Base-by-base conservation (phyloP, 2,113 vertebrate species). In the Microtus pennsylvanicus region DNA sequence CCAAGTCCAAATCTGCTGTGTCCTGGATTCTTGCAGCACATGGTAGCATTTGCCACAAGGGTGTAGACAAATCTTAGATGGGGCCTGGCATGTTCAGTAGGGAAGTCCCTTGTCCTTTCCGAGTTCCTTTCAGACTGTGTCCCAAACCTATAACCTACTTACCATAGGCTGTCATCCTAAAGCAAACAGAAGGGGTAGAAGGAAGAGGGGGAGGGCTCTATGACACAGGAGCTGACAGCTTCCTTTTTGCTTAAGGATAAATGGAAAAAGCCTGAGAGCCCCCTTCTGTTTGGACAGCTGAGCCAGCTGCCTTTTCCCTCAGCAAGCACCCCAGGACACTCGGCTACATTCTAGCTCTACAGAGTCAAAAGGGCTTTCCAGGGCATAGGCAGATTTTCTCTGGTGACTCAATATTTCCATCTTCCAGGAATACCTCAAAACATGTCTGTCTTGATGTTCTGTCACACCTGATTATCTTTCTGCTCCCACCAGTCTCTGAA, bases 241-340 rank as follows among this genome's bases (percentile, higher is more conserved):
- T 95, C 97, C 94, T 94, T 89, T 95, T 91, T 94, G 94, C 94
- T 92, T 74, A 50, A 93, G 9, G 61, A 76, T 89, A 85, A 16
- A 11, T 0, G 47, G 95, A 92, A 95, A 92, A 96, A 96, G 52
- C 52, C 90, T 33, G 87, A 95, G 86, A 93, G 55, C 91, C 35
- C 33, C 67, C 30, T 45, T 87, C 87, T 97, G 90, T 98, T 98
- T 97, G 93, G 93, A 97, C 96, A 97, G 96, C 96, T 96, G 93
- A 97, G 90, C 45, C 9, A 1, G 42, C 87, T 24, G 74, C 72
- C 87, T 82, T 63, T 88, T 90, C 45, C 52, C 67, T 65, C 50
- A 26, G 70, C 21, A 14, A 12, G 26, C 58, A 19, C 35, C 7
- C 85, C 52, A 50, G 89, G 67, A 89, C 70, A 90, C 90, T 61